These are phyloP conservation scores for Tolmerus cingulatus DNA, from an alignment of 2,888 invertebrate species.

Conservation along the genomic window DNA sequence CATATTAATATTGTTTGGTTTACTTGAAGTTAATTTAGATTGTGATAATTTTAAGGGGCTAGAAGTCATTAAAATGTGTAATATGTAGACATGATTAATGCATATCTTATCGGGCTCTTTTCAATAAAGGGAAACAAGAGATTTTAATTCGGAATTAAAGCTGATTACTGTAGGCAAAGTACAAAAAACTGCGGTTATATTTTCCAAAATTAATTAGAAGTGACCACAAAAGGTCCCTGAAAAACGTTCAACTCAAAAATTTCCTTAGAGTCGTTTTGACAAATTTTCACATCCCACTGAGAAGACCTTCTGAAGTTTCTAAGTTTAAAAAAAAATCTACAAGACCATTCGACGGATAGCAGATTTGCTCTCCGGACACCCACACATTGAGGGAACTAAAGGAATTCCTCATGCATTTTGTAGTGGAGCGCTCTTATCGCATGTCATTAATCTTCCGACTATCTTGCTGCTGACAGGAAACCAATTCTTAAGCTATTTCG, in stretches of 20 bases:
- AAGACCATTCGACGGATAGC: not conserved
- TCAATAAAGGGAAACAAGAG: not conserved
- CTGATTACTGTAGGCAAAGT: too few species aligned
- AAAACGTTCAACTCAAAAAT: not conserved
- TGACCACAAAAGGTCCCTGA: not conserved
- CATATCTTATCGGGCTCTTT: not conserved
- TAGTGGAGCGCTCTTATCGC: not conserved
- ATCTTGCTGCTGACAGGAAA: slow-evolving; percentile 7
- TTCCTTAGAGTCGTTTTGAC: not conserved
- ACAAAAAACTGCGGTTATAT: not conserved
- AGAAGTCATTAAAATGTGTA: too few species aligned
- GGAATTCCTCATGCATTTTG: not conserved
- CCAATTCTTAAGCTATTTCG: not conserved
- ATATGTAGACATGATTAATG: too few species aligned
- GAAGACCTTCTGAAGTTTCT: not conserved
- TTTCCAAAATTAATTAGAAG: not conserved
- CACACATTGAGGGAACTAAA: not conserved
- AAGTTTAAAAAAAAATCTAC: not conserved
- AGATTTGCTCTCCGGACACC: not conserved
- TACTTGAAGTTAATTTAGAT: too few species aligned
- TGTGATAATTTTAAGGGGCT: too few species aligned
- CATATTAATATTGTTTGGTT: too few species aligned
- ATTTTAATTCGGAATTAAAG: too few species aligned
- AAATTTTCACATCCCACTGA: not conserved
- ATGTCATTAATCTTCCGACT: slow-evolving; percentile 12